Conservation (phyloP, 2,888 invertebrate genomes). For the Campoletis raptor region DNA sequence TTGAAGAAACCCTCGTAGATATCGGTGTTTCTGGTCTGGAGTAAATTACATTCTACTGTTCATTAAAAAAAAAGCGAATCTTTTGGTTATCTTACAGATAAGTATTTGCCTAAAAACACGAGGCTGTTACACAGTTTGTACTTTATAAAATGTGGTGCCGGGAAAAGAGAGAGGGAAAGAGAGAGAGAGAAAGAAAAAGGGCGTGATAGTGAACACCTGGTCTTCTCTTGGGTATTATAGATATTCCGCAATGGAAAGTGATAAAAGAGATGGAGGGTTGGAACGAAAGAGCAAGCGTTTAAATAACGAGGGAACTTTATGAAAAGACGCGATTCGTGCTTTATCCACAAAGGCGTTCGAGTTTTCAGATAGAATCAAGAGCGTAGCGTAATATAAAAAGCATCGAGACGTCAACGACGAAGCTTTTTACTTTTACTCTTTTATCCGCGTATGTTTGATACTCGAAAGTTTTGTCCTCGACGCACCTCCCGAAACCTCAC, state of each 20-base stretch:
- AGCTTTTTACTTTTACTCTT: conserved; percentile 12
- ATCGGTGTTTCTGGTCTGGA: background rate
- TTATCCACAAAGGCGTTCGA: conserved; percentile 39
- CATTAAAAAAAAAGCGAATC: background rate
- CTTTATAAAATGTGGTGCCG: background rate
- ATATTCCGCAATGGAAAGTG: conserved; percentile 13
- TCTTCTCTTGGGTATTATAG: conserved; percentile 31
- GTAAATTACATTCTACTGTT: background rate
- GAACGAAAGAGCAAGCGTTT: conserved; percentile 66
- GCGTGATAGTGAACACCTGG: conserved; percentile 40
- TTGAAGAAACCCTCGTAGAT: background rate
- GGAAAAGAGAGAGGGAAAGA: background rate
- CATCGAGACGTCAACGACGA: conserved; percentile 35
- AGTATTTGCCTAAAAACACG: background rate
- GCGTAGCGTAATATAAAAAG: conserved; percentile 32
- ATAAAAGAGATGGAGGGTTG: conserved; percentile 32
- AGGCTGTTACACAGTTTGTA: background rate
- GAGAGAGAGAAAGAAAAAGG: background rate
- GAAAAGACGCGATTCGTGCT: conserved; percentile 67
- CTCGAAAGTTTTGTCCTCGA: conserved; percentile 25
- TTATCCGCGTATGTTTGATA: background rate
- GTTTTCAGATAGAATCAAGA: conserved; percentile 46
- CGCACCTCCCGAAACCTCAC: conserved; percentile 17
- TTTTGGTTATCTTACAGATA: background rate
- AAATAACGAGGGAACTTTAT: conserved; percentile 72